Evolutionary conservation across 2,888 invertebrate genomes (phyloP), one percentile per base, ranked within the genome.

Genomic region (Amiota minor): DNA sequence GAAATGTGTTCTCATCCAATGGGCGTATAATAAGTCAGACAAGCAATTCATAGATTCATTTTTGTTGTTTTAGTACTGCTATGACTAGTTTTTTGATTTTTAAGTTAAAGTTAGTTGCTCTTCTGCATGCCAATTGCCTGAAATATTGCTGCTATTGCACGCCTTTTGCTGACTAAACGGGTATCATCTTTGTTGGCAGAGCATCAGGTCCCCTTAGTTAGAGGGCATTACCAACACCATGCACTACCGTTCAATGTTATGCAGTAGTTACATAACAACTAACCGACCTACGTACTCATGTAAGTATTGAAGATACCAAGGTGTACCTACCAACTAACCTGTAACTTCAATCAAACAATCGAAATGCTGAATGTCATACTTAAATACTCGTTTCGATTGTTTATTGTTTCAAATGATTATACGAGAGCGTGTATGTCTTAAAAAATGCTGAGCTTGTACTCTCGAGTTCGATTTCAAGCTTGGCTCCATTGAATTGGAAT

Each of bases 331-430:
- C 35, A 6, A 35, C 35, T 35, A 35, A 35, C 35, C 35, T 35
- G 35, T 35, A 35, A 35, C 35, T 35, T 35, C 35, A 35, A 35
- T 35, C 35, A 35, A 35, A 35, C 35, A 35, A 35, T 35, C 35
- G 35, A 35, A 35, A 62, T 62, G 50, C 47, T 68, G 67, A 50
- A 70, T 70, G 47, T 62, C 55, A 45, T 46, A 72, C 53, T 83
- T 83, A 84, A 84, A 84, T 82, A 81, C 85, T 84, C 85, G 82
- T 84, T 81, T 79, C 77, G 83, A 80, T 84, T 83, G 84, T 83
- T 84, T 84, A 84, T 83, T 83, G 80, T 84, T 79, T 75, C 81
- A 80, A 80, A 83, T 83, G 85, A 84, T 83, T 83, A 83, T 78
- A 75, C 35, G 35, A 35, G 35, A 35, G 35, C 35, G 6, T 35